phyloP scores from a whole-genome alignment of 1,140 invertebrate species.

The Melitaea cinxia region DNA sequence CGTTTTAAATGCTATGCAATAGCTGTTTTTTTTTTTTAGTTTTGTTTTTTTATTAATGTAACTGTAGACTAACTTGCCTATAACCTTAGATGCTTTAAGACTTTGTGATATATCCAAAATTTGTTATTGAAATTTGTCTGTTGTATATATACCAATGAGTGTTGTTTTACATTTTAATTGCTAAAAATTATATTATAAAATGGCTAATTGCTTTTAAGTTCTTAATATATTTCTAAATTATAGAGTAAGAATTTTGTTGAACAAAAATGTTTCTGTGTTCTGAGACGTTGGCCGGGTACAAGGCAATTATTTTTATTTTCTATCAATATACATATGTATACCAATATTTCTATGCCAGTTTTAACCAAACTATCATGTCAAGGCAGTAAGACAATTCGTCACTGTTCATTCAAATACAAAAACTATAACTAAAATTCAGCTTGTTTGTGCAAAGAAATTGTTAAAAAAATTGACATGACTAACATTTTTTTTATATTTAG shows the following conservation, averaged over 20 bases:
- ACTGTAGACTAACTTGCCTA: constrained; percentile 13
- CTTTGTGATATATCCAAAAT: constrained; percentile 22
- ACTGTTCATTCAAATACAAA: too few species aligned
- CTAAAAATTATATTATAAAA: constrained; percentile 3
- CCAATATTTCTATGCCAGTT: too few species aligned
- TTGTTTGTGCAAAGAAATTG: too few species aligned
- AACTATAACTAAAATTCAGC: too few species aligned
- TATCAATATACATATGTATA: not conserved
- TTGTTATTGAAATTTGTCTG: constrained; percentile 12
- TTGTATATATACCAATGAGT: constrained; percentile 19
- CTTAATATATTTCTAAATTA: constrained; percentile 1
- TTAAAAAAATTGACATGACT: too few species aligned
- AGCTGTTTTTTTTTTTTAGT: not conserved
- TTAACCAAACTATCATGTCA: too few species aligned
- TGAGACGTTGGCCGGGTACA: constrained; percentile 9
- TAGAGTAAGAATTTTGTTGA: constrained; percentile 1
- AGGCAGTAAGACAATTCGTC: too few species aligned
- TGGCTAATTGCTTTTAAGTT: not conserved
- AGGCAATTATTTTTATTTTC: constrained; percentile 6
- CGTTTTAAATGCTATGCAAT: too few species aligned
- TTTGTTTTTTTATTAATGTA: not conserved
- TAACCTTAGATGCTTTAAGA: constrained; percentile 21
- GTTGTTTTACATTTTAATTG: constrained; percentile 7
- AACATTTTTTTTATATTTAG: not conserved
- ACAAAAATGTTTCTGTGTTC: not conserved